Conservation (phyloP, 2,113 vertebrate genomes). For the Prochilodus magdalenae region DNA sequence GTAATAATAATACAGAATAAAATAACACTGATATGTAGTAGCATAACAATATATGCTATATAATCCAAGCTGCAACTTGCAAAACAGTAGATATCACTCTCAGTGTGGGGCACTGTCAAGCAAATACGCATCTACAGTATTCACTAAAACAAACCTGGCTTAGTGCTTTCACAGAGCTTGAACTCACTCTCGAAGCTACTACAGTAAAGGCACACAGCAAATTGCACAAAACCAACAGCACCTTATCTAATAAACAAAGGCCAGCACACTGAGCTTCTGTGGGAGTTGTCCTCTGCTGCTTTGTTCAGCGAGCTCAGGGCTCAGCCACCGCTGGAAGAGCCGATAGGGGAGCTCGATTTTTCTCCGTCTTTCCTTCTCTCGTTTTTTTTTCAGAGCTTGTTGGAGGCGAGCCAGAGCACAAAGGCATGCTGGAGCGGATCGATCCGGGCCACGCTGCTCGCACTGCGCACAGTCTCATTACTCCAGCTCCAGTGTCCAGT, state of each 20-base stretch:
- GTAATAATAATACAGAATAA: no score
- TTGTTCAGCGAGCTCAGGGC: conserved; percentile 13
- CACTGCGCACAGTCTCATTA: conserved; percentile 26
- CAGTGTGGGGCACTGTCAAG: background rate
- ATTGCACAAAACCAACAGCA: background rate
- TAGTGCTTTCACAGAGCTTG: background rate
- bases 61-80: background rate
- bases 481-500: conserved; percentile 3
- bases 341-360: conserved; percentile 18
- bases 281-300: conserved; percentile 31
- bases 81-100: conserved; percentile 18
- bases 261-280: background rate
- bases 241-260: conserved; percentile 34
- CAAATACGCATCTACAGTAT: no score
- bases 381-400: conserved; percentile 11
- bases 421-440: conserved; percentile 15
- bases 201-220: background rate
- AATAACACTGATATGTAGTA: no score
- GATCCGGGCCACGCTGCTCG: conserved; percentile 26
- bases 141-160: background rate
- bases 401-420: conserved; percentile 41
- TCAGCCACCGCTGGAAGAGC: background rate
- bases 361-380: conserved; percentile 7
- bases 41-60: no score
- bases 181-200: background rate